Evolutionary conservation across 2,888 invertebrate species (phyloP).

Genomic region (Metellina segmentata): DNA sequence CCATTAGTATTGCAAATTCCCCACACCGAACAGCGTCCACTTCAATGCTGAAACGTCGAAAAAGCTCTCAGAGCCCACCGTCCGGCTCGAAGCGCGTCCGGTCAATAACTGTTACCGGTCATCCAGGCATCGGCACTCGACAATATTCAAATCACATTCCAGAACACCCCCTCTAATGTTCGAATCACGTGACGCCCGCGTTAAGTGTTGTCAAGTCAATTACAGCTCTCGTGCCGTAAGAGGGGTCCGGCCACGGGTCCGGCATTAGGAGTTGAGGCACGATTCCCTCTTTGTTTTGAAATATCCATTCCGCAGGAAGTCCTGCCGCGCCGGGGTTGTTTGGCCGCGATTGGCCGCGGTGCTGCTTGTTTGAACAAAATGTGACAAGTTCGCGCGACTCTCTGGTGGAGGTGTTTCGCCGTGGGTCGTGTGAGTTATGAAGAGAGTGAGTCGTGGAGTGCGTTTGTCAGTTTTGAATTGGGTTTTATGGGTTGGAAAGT

Average conservation of each 20-base stretch:
- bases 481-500: too few species aligned
- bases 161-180: slow-evolving; percentile 34
- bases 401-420: too few species aligned
- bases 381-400: slow-evolving; percentile 19
- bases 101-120: not conserved
- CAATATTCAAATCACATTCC: slow-evolving; percentile 60
- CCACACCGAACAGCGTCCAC: not conserved
- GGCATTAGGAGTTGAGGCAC: slow-evolving; percentile 23
- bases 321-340: slow-evolving; percentile 1
- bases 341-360: not conserved
- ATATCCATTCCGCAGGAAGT: not conserved
- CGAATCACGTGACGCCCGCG: slow-evolving; percentile 41
- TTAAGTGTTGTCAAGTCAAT: slow-evolving; percentile 58
- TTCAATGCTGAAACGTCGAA: not conserved
- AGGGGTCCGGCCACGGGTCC: slow-evolving; percentile 2
- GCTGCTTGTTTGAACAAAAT: slow-evolving; percentile 17
- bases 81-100: not conserved
- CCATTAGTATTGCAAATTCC: not conserved
- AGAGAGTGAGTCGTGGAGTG: too few species aligned
- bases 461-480: too few species aligned
- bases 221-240: slow-evolving; percentile 49
- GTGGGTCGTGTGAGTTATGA: too few species aligned
- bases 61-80: not conserved
- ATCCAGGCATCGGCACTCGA: not conserved
- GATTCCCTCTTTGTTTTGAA: slow-evolving; percentile 20